A percentile compares a stretch with the other conserved stretches of the same genome.
phyloP scores from a whole-genome alignment of 2,797 vertebrate genomes.

The Sphenopsis melanotis region DNA sequence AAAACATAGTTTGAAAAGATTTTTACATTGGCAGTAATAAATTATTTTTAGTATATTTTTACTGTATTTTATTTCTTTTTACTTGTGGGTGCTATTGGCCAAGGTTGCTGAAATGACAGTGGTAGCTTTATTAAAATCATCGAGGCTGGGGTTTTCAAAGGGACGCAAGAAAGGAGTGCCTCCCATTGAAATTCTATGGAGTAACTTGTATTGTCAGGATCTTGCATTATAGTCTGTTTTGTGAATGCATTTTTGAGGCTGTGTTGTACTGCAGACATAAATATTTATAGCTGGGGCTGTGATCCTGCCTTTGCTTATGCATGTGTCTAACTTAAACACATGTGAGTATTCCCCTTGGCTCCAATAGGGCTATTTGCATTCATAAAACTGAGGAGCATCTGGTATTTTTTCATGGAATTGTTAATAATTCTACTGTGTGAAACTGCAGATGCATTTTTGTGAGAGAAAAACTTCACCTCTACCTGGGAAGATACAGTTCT shows the following conservation, averaged over 20 bases:
- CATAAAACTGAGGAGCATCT: conserved; percentile 17
- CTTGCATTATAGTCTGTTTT: conserved; percentile 26
- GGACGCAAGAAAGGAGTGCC: neutral
- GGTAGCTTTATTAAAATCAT: conserved; percentile 54
- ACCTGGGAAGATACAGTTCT: neutral
- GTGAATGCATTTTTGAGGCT: conserved; percentile 34
- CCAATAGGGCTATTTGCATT: conserved; percentile 14
- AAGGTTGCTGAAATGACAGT: conserved; percentile 29
- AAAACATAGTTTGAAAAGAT: neutral
- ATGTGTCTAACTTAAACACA: conserved; percentile 44
- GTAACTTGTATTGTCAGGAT: neutral
- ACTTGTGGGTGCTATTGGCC: neutral
- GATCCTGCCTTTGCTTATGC: conserved; percentile 55
- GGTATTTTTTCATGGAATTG: neutral
- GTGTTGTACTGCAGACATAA: conserved; percentile 24
- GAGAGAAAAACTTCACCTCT: neutral
- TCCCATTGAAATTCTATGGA: conserved; percentile 3
- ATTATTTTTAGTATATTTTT: neutral
- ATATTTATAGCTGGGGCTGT: conserved; percentile 52
- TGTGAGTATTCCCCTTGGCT: conserved; percentile 42
- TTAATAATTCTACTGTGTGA: neutral
- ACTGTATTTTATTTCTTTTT: neutral
- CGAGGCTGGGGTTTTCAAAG: conserved; percentile 4
- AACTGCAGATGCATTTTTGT: neutral
- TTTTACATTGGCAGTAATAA: neutral